Percentiles rank a stretch among this genome's conserved stretches.
Conservation (phyloP, 2,888 invertebrate genomes). For the Cetonia aurata region DNA sequence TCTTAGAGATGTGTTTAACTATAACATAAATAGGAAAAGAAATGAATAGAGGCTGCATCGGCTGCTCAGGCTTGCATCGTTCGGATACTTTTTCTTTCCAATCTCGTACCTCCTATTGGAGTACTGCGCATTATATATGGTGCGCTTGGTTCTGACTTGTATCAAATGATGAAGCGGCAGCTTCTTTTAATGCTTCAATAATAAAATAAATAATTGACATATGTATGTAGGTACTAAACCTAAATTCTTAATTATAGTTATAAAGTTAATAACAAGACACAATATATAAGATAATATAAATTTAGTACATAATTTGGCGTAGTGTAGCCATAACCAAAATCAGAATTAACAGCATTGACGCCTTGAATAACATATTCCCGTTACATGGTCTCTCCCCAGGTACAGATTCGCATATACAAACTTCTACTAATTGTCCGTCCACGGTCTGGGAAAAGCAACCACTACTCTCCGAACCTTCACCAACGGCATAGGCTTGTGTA, state of each 20-base stretch:
- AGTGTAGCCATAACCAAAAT: not conserved
- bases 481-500: slow-evolving; percentile 71
- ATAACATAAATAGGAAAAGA: too few species aligned
- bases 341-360: slow-evolving; percentile 17
- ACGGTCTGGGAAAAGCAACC: slow-evolving; percentile 72
- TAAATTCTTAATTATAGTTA: not conserved
- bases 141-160: too few species aligned
- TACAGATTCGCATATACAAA: slow-evolving; percentile 68
- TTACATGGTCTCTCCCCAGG: slow-evolving; percentile 68
- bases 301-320: too few species aligned
- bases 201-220: too few species aligned
- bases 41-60: too few species aligned
- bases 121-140: too few species aligned
- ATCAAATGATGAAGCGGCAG: too few species aligned
- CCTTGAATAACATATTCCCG: slow-evolving; percentile 44
- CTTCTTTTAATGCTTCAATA: too few species aligned
- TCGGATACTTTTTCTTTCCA: too few species aligned
- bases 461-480: slow-evolving; percentile 67
- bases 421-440: slow-evolving; percentile 67
- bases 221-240: not conserved
- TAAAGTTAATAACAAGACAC: not conserved
- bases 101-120: too few species aligned
- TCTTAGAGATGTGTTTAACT: too few species aligned
- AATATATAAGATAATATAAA: not conserved
- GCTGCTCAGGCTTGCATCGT: too few species aligned